Conservation (phyloP, 2,113 vertebrate genomes). For the Crotophaga sulcirostris region DNA sequence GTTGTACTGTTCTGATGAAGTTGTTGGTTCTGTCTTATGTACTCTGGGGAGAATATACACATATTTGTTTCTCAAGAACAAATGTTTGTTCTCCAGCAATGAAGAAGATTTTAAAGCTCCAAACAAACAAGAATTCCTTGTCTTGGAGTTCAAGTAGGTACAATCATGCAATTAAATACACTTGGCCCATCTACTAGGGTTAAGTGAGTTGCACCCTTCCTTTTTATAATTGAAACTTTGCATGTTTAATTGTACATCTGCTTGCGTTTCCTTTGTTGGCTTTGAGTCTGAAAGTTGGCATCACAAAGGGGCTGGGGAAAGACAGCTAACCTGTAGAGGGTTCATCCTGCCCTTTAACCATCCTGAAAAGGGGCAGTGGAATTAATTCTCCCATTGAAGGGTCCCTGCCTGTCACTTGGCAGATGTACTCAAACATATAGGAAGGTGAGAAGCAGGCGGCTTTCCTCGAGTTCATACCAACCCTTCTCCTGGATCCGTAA, state of each 20-base stretch:
- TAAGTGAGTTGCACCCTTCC: neutral
- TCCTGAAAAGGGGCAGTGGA: neutral
- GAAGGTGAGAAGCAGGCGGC: neutral
- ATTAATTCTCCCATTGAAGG: neutral
- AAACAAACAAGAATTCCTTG: neutral
- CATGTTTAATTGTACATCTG: neutral
- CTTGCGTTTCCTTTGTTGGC: neutral
- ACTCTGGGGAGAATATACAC: neutral
- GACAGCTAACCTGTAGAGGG: neutral
- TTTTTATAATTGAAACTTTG: neutral
- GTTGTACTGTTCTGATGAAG: neutral
- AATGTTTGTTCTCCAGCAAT: neutral
- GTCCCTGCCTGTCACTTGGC: neutral
- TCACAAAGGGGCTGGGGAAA: neutral
- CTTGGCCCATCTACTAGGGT: neutral
- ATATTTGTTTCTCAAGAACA: neutral
- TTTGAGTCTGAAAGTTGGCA: neutral
- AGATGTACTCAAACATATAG: neutral
- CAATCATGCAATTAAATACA: neutral
- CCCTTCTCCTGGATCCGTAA: neutral
- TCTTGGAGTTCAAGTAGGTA: neutral
- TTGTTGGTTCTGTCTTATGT: neutral
- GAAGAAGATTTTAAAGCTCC: neutral
- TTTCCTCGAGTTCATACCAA: neutral
- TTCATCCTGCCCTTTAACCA: neutral